Percentiles rank a stretch among this genome's conserved stretches.
phyloP scores from a whole-genome alignment of 1,140 invertebrate genomes.

The Aphidius ervi region DNA sequence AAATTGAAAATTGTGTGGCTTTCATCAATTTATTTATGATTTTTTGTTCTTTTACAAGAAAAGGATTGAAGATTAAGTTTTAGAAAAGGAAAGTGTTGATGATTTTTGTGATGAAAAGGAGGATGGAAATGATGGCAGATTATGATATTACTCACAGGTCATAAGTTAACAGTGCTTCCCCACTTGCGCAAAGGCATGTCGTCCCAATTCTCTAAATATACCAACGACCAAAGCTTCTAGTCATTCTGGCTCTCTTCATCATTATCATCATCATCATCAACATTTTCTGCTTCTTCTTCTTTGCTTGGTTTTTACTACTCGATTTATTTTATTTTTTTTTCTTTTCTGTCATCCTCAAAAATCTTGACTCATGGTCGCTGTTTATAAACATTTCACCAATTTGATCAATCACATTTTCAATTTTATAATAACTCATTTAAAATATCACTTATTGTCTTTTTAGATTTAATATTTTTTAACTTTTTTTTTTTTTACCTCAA shows the following conservation, averaged over 20 bases:
- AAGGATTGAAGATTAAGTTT: too few species aligned
- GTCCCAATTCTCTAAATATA: slow-evolving; percentile 51
- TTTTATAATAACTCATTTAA: too few species aligned
- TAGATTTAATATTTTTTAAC: background rate
- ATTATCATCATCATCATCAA: background rate
- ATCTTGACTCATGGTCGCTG: slow-evolving; percentile 45
- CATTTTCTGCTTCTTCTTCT: too few species aligned
- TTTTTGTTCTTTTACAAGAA: too few species aligned
- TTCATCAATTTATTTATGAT: too few species aligned
- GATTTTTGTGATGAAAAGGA: too few species aligned
- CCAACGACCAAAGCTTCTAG: slow-evolving; percentile 16
- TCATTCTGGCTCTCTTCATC: slow-evolving; percentile 27
- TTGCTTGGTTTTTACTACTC: too few species aligned
- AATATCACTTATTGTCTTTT: background rate
- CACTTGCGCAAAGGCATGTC: slow-evolving; percentile 30
- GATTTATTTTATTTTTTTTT: too few species aligned
- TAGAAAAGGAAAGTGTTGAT: too few species aligned
- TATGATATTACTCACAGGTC: slow-evolving; percentile 21
- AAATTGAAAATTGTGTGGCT: too few species aligned
- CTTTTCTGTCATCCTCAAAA: slow-evolving; percentile 31
- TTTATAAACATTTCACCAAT: slow-evolving; percentile 41
- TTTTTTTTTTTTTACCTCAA: background rate
- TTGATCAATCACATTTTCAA: too few species aligned
- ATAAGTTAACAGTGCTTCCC: slow-evolving; percentile 16
- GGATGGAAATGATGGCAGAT: too few species aligned